Evolutionary conservation across 2,113 vertebrate genomes (phyloP).

Genomic region (human): GRCh38 chr3:115903501-115904000

Average conservation of each 20-base stretch:
- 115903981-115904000: neutral
- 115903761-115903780: no score
- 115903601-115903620: no score
- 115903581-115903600: neutral
- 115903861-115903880: neutral
- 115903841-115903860: neutral
- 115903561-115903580: neutral
- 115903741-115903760: neutral
- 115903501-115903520: no score
- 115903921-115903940: neutral
- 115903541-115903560: neutral
- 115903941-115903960: neutral
- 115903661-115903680: neutral
- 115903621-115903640: accelerated
- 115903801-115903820: neutral
- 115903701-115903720: neutral
- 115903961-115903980: neutral
- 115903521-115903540: neutral
- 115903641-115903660: neutral
- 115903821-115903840: neutral
- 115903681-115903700: neutral
- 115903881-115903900: neutral
- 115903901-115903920: neutral
- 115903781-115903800: neutral
- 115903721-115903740: neutral